These are phyloP conservation scores for Alloplasta piceator DNA, from an alignment of 2,888 invertebrate species.

Conservation along the genomic window DNA sequence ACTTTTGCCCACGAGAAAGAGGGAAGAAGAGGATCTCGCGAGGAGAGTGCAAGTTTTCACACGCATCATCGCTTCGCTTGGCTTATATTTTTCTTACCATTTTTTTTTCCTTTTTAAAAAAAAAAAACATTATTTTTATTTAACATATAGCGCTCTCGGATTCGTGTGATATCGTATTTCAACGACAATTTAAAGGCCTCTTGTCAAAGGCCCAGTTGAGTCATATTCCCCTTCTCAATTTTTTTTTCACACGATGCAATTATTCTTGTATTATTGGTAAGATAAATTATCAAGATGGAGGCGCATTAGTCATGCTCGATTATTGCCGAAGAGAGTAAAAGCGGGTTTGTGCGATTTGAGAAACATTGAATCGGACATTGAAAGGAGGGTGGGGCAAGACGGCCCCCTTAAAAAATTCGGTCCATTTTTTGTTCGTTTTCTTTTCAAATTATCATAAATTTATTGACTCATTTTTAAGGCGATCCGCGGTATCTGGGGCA, in stretches of 20 bases:
- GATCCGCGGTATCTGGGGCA: no score
- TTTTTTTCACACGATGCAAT: background rate
- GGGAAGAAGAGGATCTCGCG: background rate
- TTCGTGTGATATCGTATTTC: constrained; percentile 19
- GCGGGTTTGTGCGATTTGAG: no score
- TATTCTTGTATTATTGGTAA: constrained; percentile 11
- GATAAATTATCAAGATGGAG: background rate
- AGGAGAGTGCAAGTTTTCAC: constrained; percentile 62
- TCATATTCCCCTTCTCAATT: constrained; percentile 4
- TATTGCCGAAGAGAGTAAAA: background rate
- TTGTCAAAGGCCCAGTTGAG: background rate
- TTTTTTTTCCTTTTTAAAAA: constrained; percentile 33
- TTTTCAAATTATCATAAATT: no score
- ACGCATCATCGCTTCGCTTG: constrained; percentile 51
- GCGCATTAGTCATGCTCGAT: background rate
- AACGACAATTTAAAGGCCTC: constrained; percentile 9
- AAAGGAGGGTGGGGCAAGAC: no score
- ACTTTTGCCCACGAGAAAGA: constrained; percentile 12
- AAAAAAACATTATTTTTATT: background rate
- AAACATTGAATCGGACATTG: no score
- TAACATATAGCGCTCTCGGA: constrained; percentile 21
- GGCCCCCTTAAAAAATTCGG: no score
- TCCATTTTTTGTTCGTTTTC: no score
- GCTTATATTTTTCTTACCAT: constrained; percentile 46
- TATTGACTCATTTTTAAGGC: no score